A percentile compares a stretch with the other conserved stretches of the same genome.
Evolutionary conservation across 1,140 invertebrate species (phyloP).

Genomic region (Drosophila cardini): DNA sequence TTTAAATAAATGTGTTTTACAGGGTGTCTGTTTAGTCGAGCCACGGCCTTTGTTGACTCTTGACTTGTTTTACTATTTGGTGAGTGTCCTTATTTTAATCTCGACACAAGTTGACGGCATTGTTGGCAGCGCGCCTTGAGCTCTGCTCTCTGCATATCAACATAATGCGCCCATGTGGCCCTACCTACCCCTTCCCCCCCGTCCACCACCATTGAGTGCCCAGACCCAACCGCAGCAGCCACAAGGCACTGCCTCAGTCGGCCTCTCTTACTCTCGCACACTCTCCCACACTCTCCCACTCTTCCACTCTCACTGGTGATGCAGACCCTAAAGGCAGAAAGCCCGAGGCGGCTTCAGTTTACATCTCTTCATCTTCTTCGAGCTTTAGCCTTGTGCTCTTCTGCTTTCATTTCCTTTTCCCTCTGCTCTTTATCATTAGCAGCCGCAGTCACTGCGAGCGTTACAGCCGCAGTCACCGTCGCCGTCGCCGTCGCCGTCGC

Average conservation of each 20-base stretch:
- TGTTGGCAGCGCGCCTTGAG: constrained; percentile 76
- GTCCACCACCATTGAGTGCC: too few relatives aligned
- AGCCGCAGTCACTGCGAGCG: constrained; percentile 26
- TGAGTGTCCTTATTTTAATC: constrained; percentile 81
- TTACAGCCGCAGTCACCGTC: background rate
- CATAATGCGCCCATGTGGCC: constrained; percentile 61
- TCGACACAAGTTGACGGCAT: constrained; percentile 81
- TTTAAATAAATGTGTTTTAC: too few relatives aligned
- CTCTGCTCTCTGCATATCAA: constrained; percentile 60
- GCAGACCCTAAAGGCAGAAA: constrained; percentile 4
- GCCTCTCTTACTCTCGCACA: too few relatives aligned
- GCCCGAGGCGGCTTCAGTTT: constrained; percentile 42
- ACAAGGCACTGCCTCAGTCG: background rate
- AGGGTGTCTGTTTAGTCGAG: constrained; percentile 1
- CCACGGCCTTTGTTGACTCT: background rate
- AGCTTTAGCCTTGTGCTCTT: constrained; percentile 22
- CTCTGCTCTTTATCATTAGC: constrained; percentile 66
- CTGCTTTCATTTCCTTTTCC: constrained; percentile 8
- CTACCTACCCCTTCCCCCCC: constrained; percentile 7
- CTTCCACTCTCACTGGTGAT: background rate
- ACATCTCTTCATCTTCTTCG: constrained; percentile 32
- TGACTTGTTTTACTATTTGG: constrained; percentile 57
- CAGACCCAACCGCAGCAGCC: constrained; percentile 45
- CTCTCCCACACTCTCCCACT: background rate
- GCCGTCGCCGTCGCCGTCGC: constrained; percentile 50